Evolutionary conservation across 2,797 vertebrate genomes (phyloP).

Genomic region (Tangara arthus): DNA sequence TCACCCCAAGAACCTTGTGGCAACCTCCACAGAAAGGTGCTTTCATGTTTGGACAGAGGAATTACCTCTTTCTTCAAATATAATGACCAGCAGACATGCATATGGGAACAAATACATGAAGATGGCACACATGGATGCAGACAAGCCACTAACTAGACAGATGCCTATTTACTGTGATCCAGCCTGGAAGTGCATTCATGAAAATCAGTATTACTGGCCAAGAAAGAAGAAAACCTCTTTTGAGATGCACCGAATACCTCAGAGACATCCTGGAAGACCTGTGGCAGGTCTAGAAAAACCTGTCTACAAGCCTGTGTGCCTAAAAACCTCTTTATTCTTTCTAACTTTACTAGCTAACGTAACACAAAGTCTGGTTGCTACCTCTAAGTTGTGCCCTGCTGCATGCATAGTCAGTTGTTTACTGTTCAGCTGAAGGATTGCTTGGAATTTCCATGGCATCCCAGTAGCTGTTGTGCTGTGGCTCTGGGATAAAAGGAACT

Average conservation of each 20-base stretch:
- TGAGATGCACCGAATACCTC: neutral
- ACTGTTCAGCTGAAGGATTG: neutral
- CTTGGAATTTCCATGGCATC: neutral
- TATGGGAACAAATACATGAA: neutral
- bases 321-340: neutral
- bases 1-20: too few species aligned
- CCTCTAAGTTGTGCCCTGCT: neutral
- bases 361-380: neutral
- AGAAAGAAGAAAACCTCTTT: neutral
- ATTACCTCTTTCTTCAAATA: neutral
- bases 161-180: neutral
- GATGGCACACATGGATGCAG: neutral
- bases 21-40: neutral
- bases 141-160: neutral
- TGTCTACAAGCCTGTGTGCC: neutral
- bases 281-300: neutral
- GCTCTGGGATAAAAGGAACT: slow-evolving; percentile 1
- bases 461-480: neutral
- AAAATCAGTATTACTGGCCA: neutral
- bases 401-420: neutral
- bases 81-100: neutral
- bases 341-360: neutral
- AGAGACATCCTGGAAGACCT: neutral
- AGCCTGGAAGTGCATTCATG: neutral
- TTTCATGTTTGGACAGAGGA: neutral